These are phyloP conservation scores for Solenopsis invicta DNA, from an alignment of 1,140 invertebrate species.

Conservation along the genomic window DNA sequence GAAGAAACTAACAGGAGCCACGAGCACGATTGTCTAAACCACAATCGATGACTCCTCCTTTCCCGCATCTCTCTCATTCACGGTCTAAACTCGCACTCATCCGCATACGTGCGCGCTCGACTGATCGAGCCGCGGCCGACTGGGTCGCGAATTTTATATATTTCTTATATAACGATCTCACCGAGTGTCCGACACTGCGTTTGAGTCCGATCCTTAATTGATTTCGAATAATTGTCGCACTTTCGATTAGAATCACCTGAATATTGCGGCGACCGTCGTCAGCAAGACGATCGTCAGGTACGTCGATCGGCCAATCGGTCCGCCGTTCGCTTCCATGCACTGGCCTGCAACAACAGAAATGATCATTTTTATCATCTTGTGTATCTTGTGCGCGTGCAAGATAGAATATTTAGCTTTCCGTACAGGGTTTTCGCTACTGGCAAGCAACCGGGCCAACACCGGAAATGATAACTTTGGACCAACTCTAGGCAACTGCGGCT, in stretches of 20 bases:
- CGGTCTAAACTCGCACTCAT: conserved; percentile 37
- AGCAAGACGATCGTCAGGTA: conserved; percentile 80
- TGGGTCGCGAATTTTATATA: conserved; percentile 8
- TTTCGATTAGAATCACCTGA: conserved; percentile 86
- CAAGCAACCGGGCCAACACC: no score
- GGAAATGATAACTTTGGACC: no score
- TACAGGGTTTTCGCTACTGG: no score
- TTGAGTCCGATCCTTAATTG: conserved; percentile 55
- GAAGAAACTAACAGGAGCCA: conserved; percentile 79
- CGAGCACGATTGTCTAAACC: conserved; percentile 74
- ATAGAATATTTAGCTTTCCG: background rate
- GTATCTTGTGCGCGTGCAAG: background rate
- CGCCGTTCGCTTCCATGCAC: conserved; percentile 84
- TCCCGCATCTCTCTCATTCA: background rate
- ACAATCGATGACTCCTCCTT: conserved; percentile 68
- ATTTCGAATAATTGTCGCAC: conserved; percentile 67
- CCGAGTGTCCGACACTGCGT: conserved; percentile 61
- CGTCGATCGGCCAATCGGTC: conserved; percentile 78
- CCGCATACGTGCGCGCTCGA: conserved; percentile 35
- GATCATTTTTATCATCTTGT: conserved; percentile 3
- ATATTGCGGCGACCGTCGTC: conserved; percentile 80
- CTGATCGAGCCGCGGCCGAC: conserved; percentile 64
- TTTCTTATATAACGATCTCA: conserved; percentile 44
- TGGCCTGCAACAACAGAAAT: conserved; percentile 81
- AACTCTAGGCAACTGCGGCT: no score